phyloP scores from a whole-genome alignment of 1,140 invertebrate genomes.

The Mercenaria mercenaria region DNA sequence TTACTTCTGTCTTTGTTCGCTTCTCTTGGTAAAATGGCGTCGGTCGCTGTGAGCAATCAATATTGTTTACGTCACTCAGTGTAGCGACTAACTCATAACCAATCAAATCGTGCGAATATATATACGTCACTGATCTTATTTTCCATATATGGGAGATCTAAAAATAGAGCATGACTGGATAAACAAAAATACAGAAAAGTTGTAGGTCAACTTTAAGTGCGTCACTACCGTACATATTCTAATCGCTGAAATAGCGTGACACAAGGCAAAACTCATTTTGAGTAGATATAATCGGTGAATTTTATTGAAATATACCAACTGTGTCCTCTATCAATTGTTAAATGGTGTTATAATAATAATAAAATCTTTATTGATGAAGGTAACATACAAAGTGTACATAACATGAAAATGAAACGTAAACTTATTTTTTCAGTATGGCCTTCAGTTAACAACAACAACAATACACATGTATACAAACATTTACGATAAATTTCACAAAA shows the following conservation, averaged over 20 bases:
- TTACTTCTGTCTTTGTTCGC: slow-evolving; percentile 46
- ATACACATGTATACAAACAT: too few species aligned
- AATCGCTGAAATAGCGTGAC: background rate
- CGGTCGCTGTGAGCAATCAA: background rate
- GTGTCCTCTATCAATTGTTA: too few species aligned
- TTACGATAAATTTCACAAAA: too few species aligned
- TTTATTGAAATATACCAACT: too few species aligned
- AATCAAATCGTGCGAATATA: slow-evolving; percentile 34
- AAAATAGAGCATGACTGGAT: slow-evolving; percentile 62
- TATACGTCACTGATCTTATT: slow-evolving; percentile 27
- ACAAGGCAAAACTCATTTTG: too few species aligned
- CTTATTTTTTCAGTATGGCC: too few species aligned
- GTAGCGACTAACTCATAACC: slow-evolving; percentile 23
- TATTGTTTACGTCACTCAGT: slow-evolving; percentile 60
- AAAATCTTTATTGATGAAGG: too few species aligned
- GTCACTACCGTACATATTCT: slow-evolving; percentile 30
- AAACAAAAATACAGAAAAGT: slow-evolving; percentile 52
- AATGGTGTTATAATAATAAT: too few species aligned
- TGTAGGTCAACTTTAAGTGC: slow-evolving; percentile 56
- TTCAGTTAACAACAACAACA: too few species aligned
- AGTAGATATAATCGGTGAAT: too few species aligned
- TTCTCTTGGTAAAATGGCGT: slow-evolving; percentile 31
- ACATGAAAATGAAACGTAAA: too few species aligned
- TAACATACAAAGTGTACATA: too few species aligned
- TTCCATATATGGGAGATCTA: slow-evolving; percentile 54